Conservation (phyloP, 2,888 invertebrate species). For the Drosophila quasianomalipes region DNA sequence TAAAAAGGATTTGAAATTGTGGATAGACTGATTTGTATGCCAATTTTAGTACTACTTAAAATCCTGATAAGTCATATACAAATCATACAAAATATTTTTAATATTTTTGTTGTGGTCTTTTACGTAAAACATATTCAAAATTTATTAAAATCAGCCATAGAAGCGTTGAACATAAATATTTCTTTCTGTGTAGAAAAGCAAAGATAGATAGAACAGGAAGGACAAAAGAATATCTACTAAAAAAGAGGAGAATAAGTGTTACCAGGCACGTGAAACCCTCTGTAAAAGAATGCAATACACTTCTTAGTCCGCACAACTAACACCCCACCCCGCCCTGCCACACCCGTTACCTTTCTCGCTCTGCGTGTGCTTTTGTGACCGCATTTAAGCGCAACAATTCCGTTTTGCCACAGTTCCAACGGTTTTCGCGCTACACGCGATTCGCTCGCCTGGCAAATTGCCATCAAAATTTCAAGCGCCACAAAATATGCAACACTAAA, state of each 20-base stretch:
- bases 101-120: background rate
- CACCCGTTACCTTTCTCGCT: background rate
- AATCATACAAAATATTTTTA: background rate
- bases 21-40: background rate
- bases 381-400: constrained; percentile 69
- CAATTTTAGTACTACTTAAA: background rate
- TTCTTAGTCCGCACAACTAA: constrained; percentile 13
- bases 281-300: constrained; percentile 27
- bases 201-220: background rate
- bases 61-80: background rate
- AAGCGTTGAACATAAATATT: accelerated
- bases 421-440: constrained; percentile 46
- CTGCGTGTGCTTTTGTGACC: constrained; percentile 36
- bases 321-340: background rate
- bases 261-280: constrained; percentile 23
- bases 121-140: background rate
- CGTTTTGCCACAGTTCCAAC: constrained; percentile 47
- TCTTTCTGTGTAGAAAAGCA: background rate
- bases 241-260: constrained; percentile 21
- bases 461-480: constrained; percentile 79
- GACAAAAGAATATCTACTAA: constrained; percentile 25
- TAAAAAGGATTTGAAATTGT: background rate
- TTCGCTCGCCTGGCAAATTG: constrained; percentile 75
- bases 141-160: no score
- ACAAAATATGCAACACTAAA: constrained; percentile 76